Evolutionary conservation across 1,140 invertebrate genomes (phyloP).

Genomic region (Cotesia vestalis): DNA sequence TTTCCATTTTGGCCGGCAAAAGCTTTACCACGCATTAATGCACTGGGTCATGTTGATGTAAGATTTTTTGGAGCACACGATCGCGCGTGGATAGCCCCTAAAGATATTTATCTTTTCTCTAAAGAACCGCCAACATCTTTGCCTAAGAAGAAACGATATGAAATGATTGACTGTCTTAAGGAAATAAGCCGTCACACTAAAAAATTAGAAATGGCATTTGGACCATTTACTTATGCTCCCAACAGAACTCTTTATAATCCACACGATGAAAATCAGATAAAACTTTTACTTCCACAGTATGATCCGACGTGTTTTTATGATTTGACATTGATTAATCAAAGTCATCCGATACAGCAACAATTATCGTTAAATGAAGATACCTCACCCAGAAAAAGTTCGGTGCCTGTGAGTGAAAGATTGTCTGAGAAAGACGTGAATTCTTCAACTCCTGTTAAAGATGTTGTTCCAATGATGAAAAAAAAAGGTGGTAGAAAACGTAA

Average conservation of each 20-base stretch:
- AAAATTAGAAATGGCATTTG: slow-evolving; percentile 68
- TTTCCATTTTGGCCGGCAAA: slow-evolving; percentile 97
- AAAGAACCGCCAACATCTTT: slow-evolving; percentile 70
- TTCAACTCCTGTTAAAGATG: too few species aligned
- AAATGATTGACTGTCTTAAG: slow-evolving; percentile 73
- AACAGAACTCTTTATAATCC: slow-evolving; percentile 78
- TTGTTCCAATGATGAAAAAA: too few species aligned
- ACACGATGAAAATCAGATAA: slow-evolving; percentile 73
- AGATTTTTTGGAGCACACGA: slow-evolving; percentile 95
- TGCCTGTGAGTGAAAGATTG: not conserved
- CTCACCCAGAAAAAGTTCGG: not conserved
- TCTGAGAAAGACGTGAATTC: too few species aligned
- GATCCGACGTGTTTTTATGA: slow-evolving; percentile 49
- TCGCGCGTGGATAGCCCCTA: slow-evolving; percentile 86
- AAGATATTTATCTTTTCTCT: slow-evolving; percentile 85
- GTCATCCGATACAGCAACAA: not conserved
- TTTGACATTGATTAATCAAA: not conserved
- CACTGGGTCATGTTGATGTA: slow-evolving; percentile 82
- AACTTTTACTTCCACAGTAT: slow-evolving; percentile 73
- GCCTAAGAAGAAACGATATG: slow-evolving; percentile 71
- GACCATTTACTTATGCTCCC: slow-evolving; percentile 80
- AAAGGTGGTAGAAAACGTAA: too few species aligned
- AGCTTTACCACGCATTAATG: slow-evolving; percentile 79
- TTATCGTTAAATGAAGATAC: not conserved
- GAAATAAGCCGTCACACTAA: slow-evolving; percentile 62